These are phyloP conservation scores for Trachelus tabidus DNA, from an alignment of 2,888 invertebrate species.

Conservation along the genomic window DNA sequence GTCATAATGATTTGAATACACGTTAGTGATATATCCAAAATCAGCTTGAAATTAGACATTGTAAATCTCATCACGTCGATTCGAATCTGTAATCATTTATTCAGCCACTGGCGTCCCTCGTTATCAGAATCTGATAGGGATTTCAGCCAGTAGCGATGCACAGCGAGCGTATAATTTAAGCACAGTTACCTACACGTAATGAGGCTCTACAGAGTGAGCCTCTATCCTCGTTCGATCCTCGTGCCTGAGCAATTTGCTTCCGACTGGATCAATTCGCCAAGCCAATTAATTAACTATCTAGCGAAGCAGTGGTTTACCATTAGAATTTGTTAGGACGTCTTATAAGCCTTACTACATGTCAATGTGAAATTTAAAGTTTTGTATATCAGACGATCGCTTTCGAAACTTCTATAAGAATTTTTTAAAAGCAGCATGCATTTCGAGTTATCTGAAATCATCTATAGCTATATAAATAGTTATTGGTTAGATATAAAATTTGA, in stretches of 20 bases:
- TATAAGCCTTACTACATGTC: background rate
- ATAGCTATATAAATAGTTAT: background rate
- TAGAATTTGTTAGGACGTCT: background rate
- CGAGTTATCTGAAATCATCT: background rate
- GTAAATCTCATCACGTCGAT: constrained; percentile 43
- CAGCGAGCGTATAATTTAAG: background rate
- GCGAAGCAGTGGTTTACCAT: background rate
- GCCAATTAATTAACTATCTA: background rate
- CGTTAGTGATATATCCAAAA: background rate
- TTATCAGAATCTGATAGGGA: constrained; percentile 40
- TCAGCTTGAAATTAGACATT: constrained; percentile 19
- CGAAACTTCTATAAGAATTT: background rate
- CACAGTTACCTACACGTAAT: constrained; percentile 1
- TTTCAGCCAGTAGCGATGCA: constrained; percentile 1
- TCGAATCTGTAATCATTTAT: constrained; percentile 37
- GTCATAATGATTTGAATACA: background rate
- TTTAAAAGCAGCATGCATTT: background rate
- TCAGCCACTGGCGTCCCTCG: constrained; percentile 33
- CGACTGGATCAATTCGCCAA: background rate
- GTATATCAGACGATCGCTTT: background rate
- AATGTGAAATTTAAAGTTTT: background rate
- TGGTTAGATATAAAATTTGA: background rate
- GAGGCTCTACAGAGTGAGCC: background rate
- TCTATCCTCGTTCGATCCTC: background rate
- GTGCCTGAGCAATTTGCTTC: background rate